Conservation (phyloP, 1,140 invertebrate genomes). For the Carposina sasakii region DNA sequence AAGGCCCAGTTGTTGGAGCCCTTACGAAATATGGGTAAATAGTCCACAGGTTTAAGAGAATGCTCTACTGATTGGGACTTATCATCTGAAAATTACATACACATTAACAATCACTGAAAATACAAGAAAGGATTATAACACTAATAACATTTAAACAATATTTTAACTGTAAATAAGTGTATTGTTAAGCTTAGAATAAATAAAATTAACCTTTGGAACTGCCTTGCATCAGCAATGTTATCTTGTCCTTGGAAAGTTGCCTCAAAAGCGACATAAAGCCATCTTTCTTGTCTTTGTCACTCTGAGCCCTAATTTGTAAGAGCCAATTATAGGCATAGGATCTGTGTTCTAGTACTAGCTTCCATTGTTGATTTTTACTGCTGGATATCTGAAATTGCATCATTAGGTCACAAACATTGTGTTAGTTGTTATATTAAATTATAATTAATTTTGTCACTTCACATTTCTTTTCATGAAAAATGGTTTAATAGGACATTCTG, state of each 20-base stretch:
- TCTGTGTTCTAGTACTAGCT: conserved; percentile 58
- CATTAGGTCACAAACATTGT: too few species aligned
- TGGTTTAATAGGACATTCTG: too few species aligned
- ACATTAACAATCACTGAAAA: background rate
- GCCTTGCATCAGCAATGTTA: conserved; percentile 57
- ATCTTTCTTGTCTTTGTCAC: conserved; percentile 54
- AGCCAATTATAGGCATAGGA: conserved; percentile 62
- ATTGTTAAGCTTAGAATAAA: background rate
- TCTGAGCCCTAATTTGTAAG: conserved; percentile 49
- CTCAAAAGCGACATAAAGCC: conserved; percentile 62
- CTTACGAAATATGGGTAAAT: conserved; percentile 55
- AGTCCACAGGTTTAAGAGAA: conserved; percentile 57
- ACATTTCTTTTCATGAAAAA: too few species aligned
- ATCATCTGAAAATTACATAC: conserved; percentile 36
- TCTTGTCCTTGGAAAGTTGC: conserved; percentile 63
- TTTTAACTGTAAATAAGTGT: background rate
- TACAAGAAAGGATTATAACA: background rate
- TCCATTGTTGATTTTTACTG: conserved; percentile 53
- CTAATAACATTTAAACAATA: background rate
- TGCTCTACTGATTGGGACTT: conserved; percentile 57
- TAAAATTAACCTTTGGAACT: conserved; percentile 49
- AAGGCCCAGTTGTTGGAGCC: conserved; percentile 60
- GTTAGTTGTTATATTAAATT: too few species aligned
- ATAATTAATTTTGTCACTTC: too few species aligned
- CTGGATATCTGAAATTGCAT: conserved; percentile 50